phyloP scores from a whole-genome alignment of 2,113 vertebrate genomes.

The Prinia subflava region DNA sequence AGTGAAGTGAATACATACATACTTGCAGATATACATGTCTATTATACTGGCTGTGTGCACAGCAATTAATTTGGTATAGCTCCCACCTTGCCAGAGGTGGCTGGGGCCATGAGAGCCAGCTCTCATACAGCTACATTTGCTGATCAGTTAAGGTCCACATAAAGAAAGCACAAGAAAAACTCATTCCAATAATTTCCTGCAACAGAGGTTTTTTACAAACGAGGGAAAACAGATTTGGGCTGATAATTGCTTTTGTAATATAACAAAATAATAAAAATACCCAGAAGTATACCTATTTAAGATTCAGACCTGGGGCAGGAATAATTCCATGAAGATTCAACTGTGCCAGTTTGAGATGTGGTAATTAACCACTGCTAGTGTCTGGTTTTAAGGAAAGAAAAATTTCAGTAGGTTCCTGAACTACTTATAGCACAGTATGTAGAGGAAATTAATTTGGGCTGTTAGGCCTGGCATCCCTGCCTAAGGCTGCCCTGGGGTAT shows the following conservation, averaged over 20 bases:
- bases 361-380: background rate
- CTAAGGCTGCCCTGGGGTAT: background rate
- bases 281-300: background rate
- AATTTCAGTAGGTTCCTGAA: background rate
- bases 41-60: background rate
- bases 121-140: background rate
- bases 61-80: background rate
- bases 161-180: background rate
- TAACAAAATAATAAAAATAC: background rate
- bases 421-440: background rate
- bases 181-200: background rate
- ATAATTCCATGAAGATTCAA: background rate
- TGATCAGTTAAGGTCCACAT: background rate
- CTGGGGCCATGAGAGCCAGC: background rate
- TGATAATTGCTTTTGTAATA: background rate
- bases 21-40: fast-evolving
- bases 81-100: background rate
- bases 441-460: background rate
- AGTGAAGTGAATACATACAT: background rate
- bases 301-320: background rate
- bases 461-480: background rate
- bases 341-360: background rate
- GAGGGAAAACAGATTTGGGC: background rate
- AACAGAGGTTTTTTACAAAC: background rate
- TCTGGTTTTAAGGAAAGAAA: background rate